Percentiles rank a stretch among this genome's conserved stretches.
Evolutionary conservation across 2,888 invertebrate genomes (phyloP).

Genomic region (Brachypterus glaber): DNA sequence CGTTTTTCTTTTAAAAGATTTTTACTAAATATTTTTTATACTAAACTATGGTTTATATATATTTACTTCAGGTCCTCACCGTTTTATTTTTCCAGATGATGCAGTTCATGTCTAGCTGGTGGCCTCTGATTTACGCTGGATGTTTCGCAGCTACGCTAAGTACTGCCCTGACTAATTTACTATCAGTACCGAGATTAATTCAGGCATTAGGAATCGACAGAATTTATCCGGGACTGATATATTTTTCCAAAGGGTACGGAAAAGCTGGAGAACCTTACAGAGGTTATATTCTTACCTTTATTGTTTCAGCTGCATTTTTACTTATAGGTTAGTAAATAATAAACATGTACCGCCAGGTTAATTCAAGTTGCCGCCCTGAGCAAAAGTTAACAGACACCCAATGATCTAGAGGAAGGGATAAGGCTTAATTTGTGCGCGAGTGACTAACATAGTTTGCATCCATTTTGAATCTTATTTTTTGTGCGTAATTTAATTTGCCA

Average conservation of each 20-base stretch:
- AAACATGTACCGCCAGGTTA: too few species aligned
- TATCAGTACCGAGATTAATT: conserved; percentile 83
- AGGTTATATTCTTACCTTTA: conserved; percentile 85
- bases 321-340: conserved; percentile 60
- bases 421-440: too few species aligned
- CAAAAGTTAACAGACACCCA: too few species aligned
- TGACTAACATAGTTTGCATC: too few species aligned
- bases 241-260: conserved; percentile 86
- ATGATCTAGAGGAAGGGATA: too few species aligned
- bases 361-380: too few species aligned
- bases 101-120: conserved; percentile 79
- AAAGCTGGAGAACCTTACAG: conserved; percentile 76
- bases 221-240: conserved; percentile 88
- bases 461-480: too few species aligned
- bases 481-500: too few species aligned
- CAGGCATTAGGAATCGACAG: conserved; percentile 89
- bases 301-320: conserved; percentile 76
- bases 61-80: too few species aligned
- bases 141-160: conserved; percentile 96
- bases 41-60: too few species aligned
- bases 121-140: conserved; percentile 88
- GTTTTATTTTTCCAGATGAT: conserved; percentile 67
- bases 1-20: too few species aligned
- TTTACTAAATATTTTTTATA: too few species aligned
- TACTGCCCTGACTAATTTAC: conserved; percentile 87